Base-by-base conservation (phyloP, 1,140 invertebrate species). In the Bombus superbus region DNA sequence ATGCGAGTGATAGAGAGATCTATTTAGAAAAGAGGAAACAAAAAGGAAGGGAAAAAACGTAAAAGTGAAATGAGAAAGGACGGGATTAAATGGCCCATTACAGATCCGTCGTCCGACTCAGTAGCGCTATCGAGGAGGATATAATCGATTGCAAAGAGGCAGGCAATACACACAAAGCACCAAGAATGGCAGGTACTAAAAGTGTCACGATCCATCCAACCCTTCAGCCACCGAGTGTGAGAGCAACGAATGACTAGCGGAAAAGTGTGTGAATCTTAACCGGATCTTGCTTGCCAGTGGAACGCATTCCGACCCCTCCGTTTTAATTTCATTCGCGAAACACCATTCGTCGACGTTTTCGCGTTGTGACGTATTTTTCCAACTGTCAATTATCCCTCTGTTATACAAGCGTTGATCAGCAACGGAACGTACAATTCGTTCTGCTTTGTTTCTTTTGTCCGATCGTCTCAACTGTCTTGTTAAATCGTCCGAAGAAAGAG, bases 31-130 rank as follows among this genome's bases (percentile, higher is more conserved):
- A 18, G n/a, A 76, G 59, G 28, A 62, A n/a, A 62, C 59, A 53
- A 42, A 57, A 81, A 76, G 77, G 59, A 38, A 62, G 18, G n/a
- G 40, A 75, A 73, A 81, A 57, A 42, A 53, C 59, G 69, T 59
- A 35, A 68, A 32, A 73, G 73, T 72, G 32, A 32, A 44, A 32
- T 47, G 53, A n/a, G 66, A 64, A 13, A 64, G 66, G 68, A 88
- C 74, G 64, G 84, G 57, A 88, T 86, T 62, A 71, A 88, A 73
- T 87, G 88, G 75, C 81, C 77, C 88, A 92, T 89, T 88, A 90
- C 76, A 79, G 89, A 85, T 92, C 92, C 92, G 92, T 94, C 91
- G 92, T 93, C 93, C 92, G 93, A 92, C 93, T 94, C 94, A 93
- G 92, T 93, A 91, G 92, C 92, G 92, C 89, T 92, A 91, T 91